Base-by-base conservation (phyloP, 2,797 vertebrate genomes). In the Chrosomus eos region DNA sequence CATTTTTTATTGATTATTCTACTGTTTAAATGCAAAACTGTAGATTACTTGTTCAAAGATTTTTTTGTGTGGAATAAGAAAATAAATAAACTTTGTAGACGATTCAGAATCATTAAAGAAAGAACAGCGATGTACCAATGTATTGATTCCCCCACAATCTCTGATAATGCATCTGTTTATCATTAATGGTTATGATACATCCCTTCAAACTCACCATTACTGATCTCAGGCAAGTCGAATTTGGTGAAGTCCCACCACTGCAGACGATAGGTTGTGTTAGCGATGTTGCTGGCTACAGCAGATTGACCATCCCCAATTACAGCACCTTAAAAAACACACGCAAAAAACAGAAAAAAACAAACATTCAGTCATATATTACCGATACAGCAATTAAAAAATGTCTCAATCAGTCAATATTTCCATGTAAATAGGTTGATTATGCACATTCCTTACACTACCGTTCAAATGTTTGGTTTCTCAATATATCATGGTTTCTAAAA, bases 171-270 rank as follows among this genome's bases (percentile, higher is more conserved):
- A 10, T 40, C n/a, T 33, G 36, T 60, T 60, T 23, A 21, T 16
- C 4, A 72, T 45, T 36, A 82, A 45, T 18, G 26, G n/a, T 33
- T 40, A 33, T 73, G 2, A 72, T 16, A 33, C 3, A 31, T 5
- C n/a, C 10, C 3, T 45, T 43, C 45, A 40, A 43, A 72, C 94
- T 93, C 95, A 99, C 98, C 98, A 83, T 99, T 99, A 93, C 98
- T 99, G 95, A 99, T 99, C 94, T 99, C 98, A 21, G 98, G 98
- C 82, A 99, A 95, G 90, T 99, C 96, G 55, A 98, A 99, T 86
- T 99, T 98, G 75, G 98, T 99, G 93, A 99, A 99, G 94, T 99
- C 98, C 98, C 98, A 99, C 98, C 98, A 99, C 94, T 99, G 98
- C 85, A 99, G 96, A 4, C 98, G 94, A 91, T 98, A 99, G 19